Conservation (phyloP, 2,113 vertebrate genomes). For the Pyrgilauda ruficollis region DNA sequence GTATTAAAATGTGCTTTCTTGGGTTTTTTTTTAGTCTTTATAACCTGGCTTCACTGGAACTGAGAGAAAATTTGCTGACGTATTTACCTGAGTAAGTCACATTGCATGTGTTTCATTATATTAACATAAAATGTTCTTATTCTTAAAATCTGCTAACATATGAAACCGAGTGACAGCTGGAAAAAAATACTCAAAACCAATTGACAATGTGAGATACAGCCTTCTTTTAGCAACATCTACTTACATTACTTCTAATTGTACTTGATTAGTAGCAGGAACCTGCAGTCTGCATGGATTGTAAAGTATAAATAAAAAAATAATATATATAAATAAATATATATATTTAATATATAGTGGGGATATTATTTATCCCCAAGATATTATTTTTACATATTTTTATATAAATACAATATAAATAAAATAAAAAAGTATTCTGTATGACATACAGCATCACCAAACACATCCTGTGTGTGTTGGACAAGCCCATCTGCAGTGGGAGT, state of each 20-base stretch:
- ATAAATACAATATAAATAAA: no score
- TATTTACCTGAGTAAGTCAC: constrained; percentile 95
- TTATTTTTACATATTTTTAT: no score
- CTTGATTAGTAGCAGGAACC: neutral
- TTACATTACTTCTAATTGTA: neutral
- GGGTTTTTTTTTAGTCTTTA: constrained; percentile 80
- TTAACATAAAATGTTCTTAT: neutral
- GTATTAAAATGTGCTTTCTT: neutral
- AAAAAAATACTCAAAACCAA: neutral
- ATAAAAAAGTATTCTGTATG: neutral
- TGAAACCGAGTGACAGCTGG: neutral
- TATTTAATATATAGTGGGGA: no score
- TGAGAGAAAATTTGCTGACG: constrained; percentile 94
- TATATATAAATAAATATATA: no score
- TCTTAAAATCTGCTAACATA: neutral
- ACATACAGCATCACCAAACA: neutral
- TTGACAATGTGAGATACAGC: neutral
- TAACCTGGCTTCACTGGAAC: constrained; percentile 95
- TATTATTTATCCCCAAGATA: no score
- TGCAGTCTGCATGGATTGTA: neutral
- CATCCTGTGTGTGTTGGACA: rapidly evolving
- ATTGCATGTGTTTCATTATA: neutral
- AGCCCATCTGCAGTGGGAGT: neutral
- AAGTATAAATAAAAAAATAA: no score
- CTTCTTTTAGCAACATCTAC: neutral